These are phyloP conservation scores for Oceanodroma leucorhoa DNA, from an alignment of 2,797 vertebrate genomes.

Conservation along the genomic window DNA sequence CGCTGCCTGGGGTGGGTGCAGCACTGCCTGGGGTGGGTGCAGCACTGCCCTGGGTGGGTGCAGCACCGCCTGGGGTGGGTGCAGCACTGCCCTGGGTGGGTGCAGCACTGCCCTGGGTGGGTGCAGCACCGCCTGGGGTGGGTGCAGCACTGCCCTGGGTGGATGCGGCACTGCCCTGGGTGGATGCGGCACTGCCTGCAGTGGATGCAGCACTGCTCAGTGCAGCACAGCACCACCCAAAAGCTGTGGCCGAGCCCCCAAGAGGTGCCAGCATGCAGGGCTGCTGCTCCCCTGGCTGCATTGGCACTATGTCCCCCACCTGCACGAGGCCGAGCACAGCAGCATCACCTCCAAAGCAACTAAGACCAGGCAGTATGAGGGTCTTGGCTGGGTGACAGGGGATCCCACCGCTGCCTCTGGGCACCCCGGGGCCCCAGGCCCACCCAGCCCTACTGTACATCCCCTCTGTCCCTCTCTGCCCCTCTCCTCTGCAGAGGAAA, in stretches of 20 bases:
- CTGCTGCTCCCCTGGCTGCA: not conserved
- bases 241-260: not conserved
- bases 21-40: not conserved
- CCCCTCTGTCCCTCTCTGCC: not conserved
- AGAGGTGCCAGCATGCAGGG: not conserved
- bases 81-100: not conserved
- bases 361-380: not conserved
- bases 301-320: not conserved
- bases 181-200: too few relatives aligned
- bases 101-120: not conserved
- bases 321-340: not conserved
- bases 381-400: not conserved
- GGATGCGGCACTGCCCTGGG: not conserved
- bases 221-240: not conserved
- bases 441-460: not conserved
- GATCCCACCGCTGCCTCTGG: accelerated
- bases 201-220: not conserved
- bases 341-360: not conserved
- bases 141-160: not conserved
- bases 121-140: not conserved
- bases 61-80: too few relatives aligned
- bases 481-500: constrained; percentile 20
- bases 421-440: accelerated
- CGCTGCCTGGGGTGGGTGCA: not conserved
- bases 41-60: not conserved